Base-by-base conservation (phyloP, 2,888 invertebrate species). In the Drosophila parthenogenetica region DNA sequence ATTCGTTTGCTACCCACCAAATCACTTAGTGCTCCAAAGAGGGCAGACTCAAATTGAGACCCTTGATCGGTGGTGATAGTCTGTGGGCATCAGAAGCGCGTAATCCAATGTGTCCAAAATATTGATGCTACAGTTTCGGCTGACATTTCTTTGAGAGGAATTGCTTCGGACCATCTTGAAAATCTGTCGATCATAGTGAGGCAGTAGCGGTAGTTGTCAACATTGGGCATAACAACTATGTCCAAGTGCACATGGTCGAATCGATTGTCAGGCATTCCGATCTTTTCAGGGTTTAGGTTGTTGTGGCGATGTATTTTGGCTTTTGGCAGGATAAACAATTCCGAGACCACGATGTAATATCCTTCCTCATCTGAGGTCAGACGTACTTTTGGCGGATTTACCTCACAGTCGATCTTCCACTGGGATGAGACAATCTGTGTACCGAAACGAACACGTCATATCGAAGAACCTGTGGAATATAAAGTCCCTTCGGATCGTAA, bases 51-150 rank as follows among this genome's bases (percentile, higher is more conserved):
- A n/a, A 37, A n/a, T 13, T 55, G 57, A 1, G 39, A 48, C 3
- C 35, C 35, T 5, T 45, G 45, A 14, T 29, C 48, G 1, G 62
- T 55, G 2, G 54, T 49, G 5, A 54, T 54, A 0, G 40, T 54
- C 40, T 62, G 53, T 3, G 54, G 40, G 3, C 46, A 3, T 13
- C 53, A 40, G 49, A 59, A 50, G 2, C 49, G 59, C 2, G 58
- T 13, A 2, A 58, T 17, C 39, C 58, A 58, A 35, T 37, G 46
- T 29, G 22, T 40, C 40, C 40, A 40, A 37, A 37, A 22, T 5
- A 22, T 22, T 2, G 22, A 22, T 22, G 22, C 22, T 13, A 37
- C n/a, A 4, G 37, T 37, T n/a, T 37, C 37, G 13, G 37, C 37
- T 37, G 13, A 13, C 13, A 37, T 37, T 5, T 37, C 37, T n/a